Evolutionary conservation across 2,113 vertebrate genomes (phyloP), one percentile per base, ranked within the genome.

Genomic region (Barnardius zonarius): DNA sequence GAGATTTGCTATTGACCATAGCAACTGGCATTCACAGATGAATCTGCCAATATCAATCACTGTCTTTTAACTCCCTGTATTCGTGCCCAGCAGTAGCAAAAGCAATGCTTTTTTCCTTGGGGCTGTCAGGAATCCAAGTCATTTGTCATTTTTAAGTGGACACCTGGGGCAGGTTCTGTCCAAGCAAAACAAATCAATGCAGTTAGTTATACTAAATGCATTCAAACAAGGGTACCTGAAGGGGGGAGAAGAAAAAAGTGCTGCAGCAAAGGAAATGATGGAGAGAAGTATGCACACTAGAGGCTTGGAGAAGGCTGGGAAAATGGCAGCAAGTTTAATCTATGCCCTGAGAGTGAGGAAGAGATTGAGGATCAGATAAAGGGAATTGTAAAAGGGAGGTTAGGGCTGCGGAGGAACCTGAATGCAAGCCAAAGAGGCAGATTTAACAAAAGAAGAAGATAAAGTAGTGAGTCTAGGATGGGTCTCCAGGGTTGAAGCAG

Each of bases 101-200:
- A 62, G 23, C 64, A 87, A 62, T 88, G 52, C 3, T 4, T 64
- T 88, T 75, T 86, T 77, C 25, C 41, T 80, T 52, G 13, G 30
- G 15, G 41, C 51, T 66, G 8, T n/a, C 24, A 2, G 54, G 24
- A 86, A 41, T 83, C 59, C 64, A 83, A n/a, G 6, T 95, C 13
- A 76, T 92, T 80, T 77, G 49, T 91, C 27, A 81, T 88, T 94
- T 95, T 92, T 57, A 91, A 93, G 76, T 77, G 41, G 77, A 62
- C 49, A 80, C 68, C 11, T 49, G 64, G 39, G 77, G 62, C 39
- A 74, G 54, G 77, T 83, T 81, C 41, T 79, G 33, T 39, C 80
- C 73, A 69, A 83, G 80, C 41, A 77, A 77, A 92, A 51, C 49
- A 83, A 92, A 91, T 73, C 76, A 77, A 81, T 93, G 30, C 8